Percentiles rank a stretch among this genome's conserved stretches.
phyloP scores from a whole-genome alignment of 2,113 vertebrate species.

The Actenoides hombroni region DNA sequence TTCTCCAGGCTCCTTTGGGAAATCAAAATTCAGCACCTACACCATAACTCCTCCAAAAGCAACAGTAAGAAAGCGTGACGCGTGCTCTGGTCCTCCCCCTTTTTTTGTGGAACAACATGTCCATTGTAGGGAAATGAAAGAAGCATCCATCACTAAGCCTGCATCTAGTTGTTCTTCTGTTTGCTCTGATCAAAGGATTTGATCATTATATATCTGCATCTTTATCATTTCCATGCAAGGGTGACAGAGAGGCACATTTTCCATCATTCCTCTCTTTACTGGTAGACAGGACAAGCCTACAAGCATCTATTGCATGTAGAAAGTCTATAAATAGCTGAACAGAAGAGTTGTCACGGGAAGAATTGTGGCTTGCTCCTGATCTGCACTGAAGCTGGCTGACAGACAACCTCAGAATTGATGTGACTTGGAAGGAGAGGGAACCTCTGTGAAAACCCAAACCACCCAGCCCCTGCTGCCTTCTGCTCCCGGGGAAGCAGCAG shows the following conservation, averaged over 20 bases:
- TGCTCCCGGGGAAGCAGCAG: neutral
- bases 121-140: neutral
- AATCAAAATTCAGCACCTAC: neutral
- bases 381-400: neutral
- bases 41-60: neutral
- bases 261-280: neutral
- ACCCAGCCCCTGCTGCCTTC: neutral
- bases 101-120: neutral
- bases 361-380: neutral
- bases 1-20: neutral
- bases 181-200: neutral
- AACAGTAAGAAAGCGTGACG: neutral
- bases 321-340: neutral
- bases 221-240: neutral
- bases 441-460: neutral
- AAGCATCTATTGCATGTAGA: neutral
- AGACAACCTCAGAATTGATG: neutral
- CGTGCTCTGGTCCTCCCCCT: neutral
- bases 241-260: neutral
- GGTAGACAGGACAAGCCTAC: rapidly evolving
- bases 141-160: neutral
- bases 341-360: rapidly evolving
- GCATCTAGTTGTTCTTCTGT: neutral
- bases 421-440: neutral
- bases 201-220: rapidly evolving